Base-by-base conservation (phyloP, 2,797 vertebrate genomes). In the Poeciliopsis paucimaculata region DNA sequence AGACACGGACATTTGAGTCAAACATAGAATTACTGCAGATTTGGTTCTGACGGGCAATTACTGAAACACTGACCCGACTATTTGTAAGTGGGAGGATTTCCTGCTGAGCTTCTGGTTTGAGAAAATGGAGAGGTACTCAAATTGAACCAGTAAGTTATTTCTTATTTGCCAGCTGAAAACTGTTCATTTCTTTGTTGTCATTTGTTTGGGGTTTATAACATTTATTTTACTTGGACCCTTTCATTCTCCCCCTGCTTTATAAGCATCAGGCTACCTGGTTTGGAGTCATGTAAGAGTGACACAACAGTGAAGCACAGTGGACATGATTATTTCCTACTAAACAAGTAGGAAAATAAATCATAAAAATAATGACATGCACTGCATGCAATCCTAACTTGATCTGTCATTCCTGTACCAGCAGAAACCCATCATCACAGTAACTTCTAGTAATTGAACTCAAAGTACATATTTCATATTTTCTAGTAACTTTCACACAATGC, bases 31-130 rank as follows among this genome's bases (percentile, higher is more conserved):
- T 68, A 13, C 11, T 68, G 55, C 49, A 43, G 72, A 70, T 57
- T 77, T 62, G 57, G 66, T 77, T 79, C 70, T 68, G 73, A 64
- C 47, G 55, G 76, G 39, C 64, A 79, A 26, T n/a, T 39, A 64
- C 39, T 78, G 13, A 85, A 81, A 81, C 79, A 77, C 75, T 75
- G 72, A 82, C 47, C 43, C 13, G 68, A 49, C 82, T 80, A 66
- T 77, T 78, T 82, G 16, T 10, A 66, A 66, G 34, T 66, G 62
- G 62, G 26, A 76, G 70, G n/a, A 11, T 79, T 82, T 83, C 49
- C 77, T 79, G 68, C 70, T 46, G 62, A 76, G 74, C 39, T 77
- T 0, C 18, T 23, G 16, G 62, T 46, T 82, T 46, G 28, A 34
- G 39, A 74, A 75, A 47, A 66, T 28, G 72, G 71, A 64, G 23